These are phyloP conservation scores for Lophochroa leadbeateri DNA, from an alignment of 2,113 vertebrate species.

Conservation along the genomic window DNA sequence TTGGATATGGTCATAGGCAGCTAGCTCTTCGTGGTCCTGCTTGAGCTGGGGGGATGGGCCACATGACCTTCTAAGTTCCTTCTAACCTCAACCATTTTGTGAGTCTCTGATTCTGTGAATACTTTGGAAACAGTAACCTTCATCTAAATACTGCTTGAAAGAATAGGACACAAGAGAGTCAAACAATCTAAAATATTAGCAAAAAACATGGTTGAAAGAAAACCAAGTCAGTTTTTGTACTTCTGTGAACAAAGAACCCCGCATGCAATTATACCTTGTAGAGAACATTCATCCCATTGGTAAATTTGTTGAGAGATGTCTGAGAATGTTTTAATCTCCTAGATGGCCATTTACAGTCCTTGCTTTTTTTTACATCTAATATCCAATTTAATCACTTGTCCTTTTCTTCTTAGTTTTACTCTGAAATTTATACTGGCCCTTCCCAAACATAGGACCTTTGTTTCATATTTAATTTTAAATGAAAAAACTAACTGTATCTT, in stretches of 20 bases:
- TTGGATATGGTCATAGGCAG: neutral
- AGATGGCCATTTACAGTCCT: neutral
- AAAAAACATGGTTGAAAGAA: neutral
- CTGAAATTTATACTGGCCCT: neutral
- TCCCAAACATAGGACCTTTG: neutral
- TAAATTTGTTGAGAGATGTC: neutral
- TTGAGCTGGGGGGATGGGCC: neutral
- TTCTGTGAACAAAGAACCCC: neutral
- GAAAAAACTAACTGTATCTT: neutral
- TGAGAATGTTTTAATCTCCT: neutral
- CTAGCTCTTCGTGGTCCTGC: neutral
- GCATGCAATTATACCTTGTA: neutral
- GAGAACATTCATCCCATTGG: neutral
- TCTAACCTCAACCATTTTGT: neutral
- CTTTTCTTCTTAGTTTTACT: neutral
- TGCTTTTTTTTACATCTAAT: neutral
- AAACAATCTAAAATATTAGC: neutral
- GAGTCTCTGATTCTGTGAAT: neutral
- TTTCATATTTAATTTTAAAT: neutral
- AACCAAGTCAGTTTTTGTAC: neutral
- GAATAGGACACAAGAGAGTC: neutral
- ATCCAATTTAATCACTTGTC: neutral
- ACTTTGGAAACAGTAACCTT: neutral
- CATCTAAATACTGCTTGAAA: neutral
- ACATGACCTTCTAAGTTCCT: neutral